Conservation (phyloP, 2,113 vertebrate genomes). For the Hoplias malabaricus region DNA sequence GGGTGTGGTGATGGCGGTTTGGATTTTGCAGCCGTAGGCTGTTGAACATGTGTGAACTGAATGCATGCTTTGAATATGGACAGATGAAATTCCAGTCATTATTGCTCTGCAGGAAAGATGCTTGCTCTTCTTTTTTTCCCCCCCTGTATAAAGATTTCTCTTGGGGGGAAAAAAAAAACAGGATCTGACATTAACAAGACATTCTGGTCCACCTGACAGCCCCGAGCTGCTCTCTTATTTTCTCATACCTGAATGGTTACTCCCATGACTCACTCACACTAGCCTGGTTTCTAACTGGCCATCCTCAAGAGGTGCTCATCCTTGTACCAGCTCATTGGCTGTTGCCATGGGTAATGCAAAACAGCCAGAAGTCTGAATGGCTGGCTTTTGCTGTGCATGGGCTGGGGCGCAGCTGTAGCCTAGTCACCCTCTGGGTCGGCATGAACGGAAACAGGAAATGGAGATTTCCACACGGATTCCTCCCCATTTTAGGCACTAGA, state of each 20-base stretch:
- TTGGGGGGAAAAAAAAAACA: neutral
- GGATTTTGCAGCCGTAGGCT: neutral
- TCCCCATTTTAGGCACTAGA: neutral
- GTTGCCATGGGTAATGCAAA: neutral
- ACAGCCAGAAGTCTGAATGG: neutral
- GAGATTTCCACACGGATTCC: conserved; percentile 15
- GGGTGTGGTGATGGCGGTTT: neutral
- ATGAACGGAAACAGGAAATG: neutral
- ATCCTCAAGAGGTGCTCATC: neutral
- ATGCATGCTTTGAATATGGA: neutral
- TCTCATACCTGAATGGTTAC: neutral
- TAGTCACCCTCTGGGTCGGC: neutral
- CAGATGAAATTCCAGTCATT: neutral
- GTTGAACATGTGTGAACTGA: neutral
- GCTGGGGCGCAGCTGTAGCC: conserved; percentile 10
- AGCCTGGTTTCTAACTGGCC: neutral
- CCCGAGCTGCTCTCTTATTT: neutral
- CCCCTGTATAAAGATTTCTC: neutral
- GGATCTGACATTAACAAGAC: neutral
- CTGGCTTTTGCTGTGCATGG: neutral
- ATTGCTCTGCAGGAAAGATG: neutral
- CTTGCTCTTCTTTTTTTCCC: neutral
- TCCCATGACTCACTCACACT: neutral
- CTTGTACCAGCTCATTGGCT: conserved; percentile 7
- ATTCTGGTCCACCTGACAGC: neutral